Evolutionary conservation across 2,113 vertebrate species (phyloP).

Genomic region (Callospermophilus lateralis): DNA sequence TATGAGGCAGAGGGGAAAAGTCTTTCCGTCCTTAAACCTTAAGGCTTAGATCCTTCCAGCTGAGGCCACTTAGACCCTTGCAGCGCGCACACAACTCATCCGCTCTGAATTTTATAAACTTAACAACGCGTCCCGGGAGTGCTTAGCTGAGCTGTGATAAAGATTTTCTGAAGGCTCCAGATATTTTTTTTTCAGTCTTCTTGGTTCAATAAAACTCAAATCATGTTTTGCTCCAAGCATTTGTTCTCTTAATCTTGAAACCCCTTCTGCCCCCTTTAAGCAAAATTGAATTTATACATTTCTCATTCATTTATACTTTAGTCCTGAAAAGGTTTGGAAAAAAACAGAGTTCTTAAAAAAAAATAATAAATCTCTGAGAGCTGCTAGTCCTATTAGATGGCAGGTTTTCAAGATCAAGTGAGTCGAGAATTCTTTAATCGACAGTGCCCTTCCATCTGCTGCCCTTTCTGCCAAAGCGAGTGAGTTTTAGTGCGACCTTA

Average conservation of each 20-base stretch:
- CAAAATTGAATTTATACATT: conserved; percentile 78
- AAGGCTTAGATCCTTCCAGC: neutral
- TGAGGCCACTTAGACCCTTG: neutral
- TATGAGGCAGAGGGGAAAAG: neutral
- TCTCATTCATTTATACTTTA: conserved; percentile 75
- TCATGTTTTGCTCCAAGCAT: conserved; percentile 77
- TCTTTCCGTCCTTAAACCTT: neutral
- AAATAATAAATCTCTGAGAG: neutral
- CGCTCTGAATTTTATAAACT: conserved; percentile 65
- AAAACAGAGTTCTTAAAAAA: neutral
- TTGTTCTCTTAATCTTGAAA: conserved; percentile 81
- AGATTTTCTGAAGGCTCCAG: conserved; percentile 75
- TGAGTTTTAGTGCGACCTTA: neutral
- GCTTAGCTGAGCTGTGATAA: conserved; percentile 66
- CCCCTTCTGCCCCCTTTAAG: conserved; percentile 69
- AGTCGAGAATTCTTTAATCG: neutral
- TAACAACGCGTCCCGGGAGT: conserved; percentile 15
- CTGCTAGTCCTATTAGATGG: neutral
- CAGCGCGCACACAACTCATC: neutral
- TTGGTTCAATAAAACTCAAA: conserved; percentile 80
- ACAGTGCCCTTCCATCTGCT: neutral
- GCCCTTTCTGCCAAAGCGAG: neutral
- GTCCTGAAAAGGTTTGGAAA: conserved; percentile 59
- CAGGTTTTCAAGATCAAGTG: neutral
- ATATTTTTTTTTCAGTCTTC: conserved; percentile 67